Conservation (phyloP, 1,140 invertebrate genomes). For the Caenorhabditis brenneri region DNA sequence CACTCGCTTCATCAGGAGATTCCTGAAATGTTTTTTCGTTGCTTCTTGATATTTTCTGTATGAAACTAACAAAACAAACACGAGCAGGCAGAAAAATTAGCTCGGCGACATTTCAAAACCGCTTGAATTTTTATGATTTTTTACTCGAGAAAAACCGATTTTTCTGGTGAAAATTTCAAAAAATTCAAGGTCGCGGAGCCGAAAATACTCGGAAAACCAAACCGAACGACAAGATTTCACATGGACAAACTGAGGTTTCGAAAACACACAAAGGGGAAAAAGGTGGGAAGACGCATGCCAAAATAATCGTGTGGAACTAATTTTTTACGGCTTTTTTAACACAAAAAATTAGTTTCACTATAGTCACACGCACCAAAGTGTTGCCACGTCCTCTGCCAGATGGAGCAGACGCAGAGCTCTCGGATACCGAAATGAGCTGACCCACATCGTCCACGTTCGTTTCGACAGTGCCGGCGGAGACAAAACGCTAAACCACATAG, state of each 20-base stretch:
- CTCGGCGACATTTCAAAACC: too few relatives aligned
- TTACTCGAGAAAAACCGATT: too few relatives aligned
- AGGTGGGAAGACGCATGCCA: background rate
- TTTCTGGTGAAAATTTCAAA: too few relatives aligned
- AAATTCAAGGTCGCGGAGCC: too few relatives aligned
- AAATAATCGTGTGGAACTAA: background rate
- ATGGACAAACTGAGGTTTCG: background rate
- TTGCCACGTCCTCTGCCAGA: slow-evolving; percentile 37
- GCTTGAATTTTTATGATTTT: too few relatives aligned
- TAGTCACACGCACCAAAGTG: slow-evolving; percentile 33
- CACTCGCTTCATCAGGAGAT: background rate
- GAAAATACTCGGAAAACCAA: too few relatives aligned
- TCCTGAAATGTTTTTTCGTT: background rate
- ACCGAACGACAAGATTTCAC: background rate
- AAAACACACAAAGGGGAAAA: background rate
- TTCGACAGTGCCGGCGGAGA: slow-evolving; percentile 18
- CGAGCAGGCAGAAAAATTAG: too few relatives aligned
- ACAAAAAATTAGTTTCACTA: background rate
- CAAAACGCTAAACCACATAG: slow-evolving; percentile 31
- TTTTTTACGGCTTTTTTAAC: background rate
- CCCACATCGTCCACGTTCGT: slow-evolving; percentile 29
- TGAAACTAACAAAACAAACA: too few relatives aligned
- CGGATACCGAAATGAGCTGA: slow-evolving; percentile 29
- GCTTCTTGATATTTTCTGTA: too few relatives aligned
- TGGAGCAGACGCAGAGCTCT: slow-evolving; percentile 16